Evolutionary conservation across 2,113 vertebrate species (phyloP), one percentile per base, ranked within the genome.

Genomic region (Mesitornis unicolor): DNA sequence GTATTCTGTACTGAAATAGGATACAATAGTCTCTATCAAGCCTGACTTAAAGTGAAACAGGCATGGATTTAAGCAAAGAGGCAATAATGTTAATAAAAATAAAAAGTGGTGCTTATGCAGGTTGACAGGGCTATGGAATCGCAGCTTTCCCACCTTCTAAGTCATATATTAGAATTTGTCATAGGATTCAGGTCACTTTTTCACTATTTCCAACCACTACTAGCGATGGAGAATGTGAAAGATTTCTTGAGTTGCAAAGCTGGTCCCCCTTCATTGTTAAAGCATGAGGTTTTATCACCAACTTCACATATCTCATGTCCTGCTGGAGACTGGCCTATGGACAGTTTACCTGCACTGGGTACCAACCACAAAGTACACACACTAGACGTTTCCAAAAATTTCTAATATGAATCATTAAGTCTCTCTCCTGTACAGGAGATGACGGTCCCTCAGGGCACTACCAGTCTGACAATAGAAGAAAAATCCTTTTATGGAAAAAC

Each of bases 241-340:
- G 40, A 47, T 17, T 59, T 50, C 29, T 50, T 17, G 35, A 78
- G 16, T 28, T 78, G 53, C 36, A 78, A 71, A 90, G 47, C 24
- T 67, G 24, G 22, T 67, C 47, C 67, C 40, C 31, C 13, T 82
- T 71, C 59, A 71, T 19, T 38, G 31, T 12, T 43, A 70, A 90
- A 59, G 19, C 16, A 21, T 21, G 10, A 65, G 13, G 26, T 60
- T 86, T 60, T 53, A 77, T 29, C 35, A 48, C 10, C 63, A 71
- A 17, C n/a, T 36, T 63, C 3, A 3, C 5, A 5, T 22, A 40
- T 22, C n/a, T 43, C 16, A 43, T 42, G 57, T 59, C n/a, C 56
- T 4, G 1, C 8, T 53, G 61, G 13, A 47, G 25, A 36, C 0
- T 26, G 51, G 36, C 26, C 26, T 65, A 31, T 3, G 9, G 28